These are phyloP conservation scores for Diorhabda sublineata DNA, from an alignment of 1,140 invertebrate species.

Conservation along the genomic window DNA sequence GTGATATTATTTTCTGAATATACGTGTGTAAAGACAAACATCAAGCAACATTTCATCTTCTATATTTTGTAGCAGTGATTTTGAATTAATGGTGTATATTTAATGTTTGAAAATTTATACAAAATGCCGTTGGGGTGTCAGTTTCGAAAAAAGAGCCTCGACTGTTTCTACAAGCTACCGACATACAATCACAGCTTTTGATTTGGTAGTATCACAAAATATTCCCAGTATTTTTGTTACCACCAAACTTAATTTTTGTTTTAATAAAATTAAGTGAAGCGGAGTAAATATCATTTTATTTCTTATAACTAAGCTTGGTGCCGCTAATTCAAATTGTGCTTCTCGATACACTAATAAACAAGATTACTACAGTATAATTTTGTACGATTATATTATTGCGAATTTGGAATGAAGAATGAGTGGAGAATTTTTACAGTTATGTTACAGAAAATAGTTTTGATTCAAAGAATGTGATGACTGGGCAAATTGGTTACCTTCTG, in stretches of 20 bases:
- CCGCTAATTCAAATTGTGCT: conserved; percentile 1
- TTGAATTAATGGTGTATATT: too few species aligned
- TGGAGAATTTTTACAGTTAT: conserved; percentile 25
- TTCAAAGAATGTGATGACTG: conserved; percentile 39
- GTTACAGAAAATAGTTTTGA: conserved; percentile 26
- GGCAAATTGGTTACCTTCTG: conserved; percentile 40
- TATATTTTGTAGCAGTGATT: too few species aligned
- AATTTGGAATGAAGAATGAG: conserved; percentile 22
- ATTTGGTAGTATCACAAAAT: conserved; percentile 47
- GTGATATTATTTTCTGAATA: too few species aligned
- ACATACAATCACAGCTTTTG: conserved; percentile 43
- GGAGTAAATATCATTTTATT: conserved; percentile 12
- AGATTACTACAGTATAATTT: conserved; percentile 9
- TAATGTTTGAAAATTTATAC: too few species aligned
- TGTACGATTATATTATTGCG: conserved; percentile 20
- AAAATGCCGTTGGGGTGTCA: too few species aligned
- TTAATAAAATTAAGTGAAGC: conserved; percentile 35
- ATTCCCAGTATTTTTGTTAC: conserved; percentile 47
- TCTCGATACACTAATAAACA: conserved; percentile 1
- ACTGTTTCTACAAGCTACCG: conserved; percentile 31
- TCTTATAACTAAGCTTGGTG: conserved; percentile 17
- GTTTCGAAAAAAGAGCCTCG: too few species aligned
- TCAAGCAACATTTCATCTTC: too few species aligned
- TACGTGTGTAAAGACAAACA: too few species aligned
- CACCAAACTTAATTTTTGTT: conserved; percentile 43